Conservation (phyloP, 2,888 invertebrate species). For the Ommatoiulus sabulosus region DNA sequence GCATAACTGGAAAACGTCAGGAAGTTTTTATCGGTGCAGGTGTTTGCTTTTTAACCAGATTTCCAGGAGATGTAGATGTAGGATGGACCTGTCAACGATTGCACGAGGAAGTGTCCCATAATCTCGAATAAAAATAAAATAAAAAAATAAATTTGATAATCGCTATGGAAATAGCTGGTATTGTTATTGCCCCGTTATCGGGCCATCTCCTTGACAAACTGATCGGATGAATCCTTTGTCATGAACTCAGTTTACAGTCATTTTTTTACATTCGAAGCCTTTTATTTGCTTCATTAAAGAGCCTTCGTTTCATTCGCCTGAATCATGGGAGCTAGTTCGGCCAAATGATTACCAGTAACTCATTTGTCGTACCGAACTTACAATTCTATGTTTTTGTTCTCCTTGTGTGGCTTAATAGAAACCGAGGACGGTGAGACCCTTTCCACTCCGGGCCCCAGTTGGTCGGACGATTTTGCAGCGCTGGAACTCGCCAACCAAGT, state of each 20-base stretch:
- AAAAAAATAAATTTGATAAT: neutral
- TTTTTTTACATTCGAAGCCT: no score
- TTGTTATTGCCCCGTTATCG: neutral
- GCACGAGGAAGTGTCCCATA: slow-evolving; percentile 34
- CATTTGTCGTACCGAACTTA: neutral
- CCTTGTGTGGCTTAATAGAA: neutral
- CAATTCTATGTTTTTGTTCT: neutral
- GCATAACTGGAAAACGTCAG: no score
- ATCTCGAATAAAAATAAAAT: neutral
- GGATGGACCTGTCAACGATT: neutral
- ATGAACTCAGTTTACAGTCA: neutral
- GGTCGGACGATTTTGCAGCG: neutral
- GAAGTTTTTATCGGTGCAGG: neutral
- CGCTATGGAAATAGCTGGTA: neutral
- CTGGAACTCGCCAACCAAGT: neutral
- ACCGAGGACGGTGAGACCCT: slow-evolving; percentile 35
- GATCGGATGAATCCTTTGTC: neutral
- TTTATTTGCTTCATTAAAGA: no score
- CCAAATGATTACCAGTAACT: no score
- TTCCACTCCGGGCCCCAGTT: neutral
- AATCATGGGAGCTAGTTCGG: no score
- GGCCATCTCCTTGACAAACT: neutral
- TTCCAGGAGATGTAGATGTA: neutral
- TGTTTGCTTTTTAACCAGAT: neutral
- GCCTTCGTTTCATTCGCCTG: no score